Base-by-base conservation (phyloP, 1,140 invertebrate genomes). In the Gryllus bimaculatus region DNA sequence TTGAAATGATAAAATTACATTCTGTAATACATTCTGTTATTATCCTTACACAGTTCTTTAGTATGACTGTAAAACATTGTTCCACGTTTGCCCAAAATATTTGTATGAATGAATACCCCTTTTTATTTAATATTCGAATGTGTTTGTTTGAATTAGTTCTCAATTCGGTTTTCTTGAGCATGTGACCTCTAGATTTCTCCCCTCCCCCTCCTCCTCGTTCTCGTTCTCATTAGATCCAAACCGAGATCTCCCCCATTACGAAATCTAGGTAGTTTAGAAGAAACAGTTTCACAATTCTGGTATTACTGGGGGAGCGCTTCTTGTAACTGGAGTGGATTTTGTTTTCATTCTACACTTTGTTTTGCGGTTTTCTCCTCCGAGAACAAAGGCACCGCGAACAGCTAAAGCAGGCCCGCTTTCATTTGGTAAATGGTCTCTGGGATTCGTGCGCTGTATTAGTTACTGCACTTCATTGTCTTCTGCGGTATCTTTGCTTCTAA, bases 391-490 rank as follows among this genome's bases (percentile, higher is more conserved):
- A 18, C 18, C 0, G 54, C 18, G 54, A 66, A 66, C 10, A 18
- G 54, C 54, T 66, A 66, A 66, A 66, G 54, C 54, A 10, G 54
- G 54, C 54, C 10, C 18, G 54, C 18, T 66, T 66, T 66, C 54
- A 66, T 66, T 66, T 66, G 54, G 54, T 66, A 66, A 66, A 66
- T 66, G 54, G 54, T 66, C 54, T 18, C 54, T 10, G 54, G 54
- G 10, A 66, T 66, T 66, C 18, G 54, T 66, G 18, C 54, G 54
- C 54, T 66, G 54, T 66, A 66, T 66, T 66, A 66, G 54, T 66
- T 66, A 66, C 54, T 66, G 18, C 54, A 66, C 54, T 66, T 66
- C 54, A 66, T 66, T 66, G 54, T 66, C 54, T 66, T 66, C 54
- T 66, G 54, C 54, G 54, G 54, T 66, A 66, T 66, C 54, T 66